These are phyloP conservation scores for Andrena dorsata DNA, from an alignment of 2,888 invertebrate species.

Conservation along the genomic window DNA sequence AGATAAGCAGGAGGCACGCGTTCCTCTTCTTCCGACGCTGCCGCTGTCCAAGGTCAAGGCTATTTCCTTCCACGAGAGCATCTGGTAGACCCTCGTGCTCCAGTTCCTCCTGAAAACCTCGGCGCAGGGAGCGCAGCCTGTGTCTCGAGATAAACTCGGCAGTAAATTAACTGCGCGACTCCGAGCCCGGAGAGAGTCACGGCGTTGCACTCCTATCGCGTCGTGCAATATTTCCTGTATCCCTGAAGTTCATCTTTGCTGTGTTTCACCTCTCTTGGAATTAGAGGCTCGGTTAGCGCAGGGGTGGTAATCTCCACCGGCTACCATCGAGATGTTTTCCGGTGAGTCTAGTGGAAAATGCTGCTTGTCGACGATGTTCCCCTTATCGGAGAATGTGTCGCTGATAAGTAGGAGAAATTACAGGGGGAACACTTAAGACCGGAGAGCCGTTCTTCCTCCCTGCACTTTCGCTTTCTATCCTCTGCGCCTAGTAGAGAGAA, in stretches of 20 bases:
- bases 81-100: conserved; percentile 49
- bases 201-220: no score
- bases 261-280: not conserved
- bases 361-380: conserved; percentile 46
- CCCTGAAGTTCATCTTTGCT: not conserved
- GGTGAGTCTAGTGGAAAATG: conserved; percentile 51
- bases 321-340: conserved; percentile 39
- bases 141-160: conserved; percentile 1
- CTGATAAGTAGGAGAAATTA: conserved; percentile 55
- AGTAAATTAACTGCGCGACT: conserved; percentile 14
- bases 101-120: conserved; percentile 44
- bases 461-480: conserved; percentile 17
- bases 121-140: conserved; percentile 16
- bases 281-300: conserved; percentile 9
- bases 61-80: conserved; percentile 52
- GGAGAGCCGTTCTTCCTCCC: conserved; percentile 18
- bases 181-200: not conserved
- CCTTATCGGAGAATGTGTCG: conserved; percentile 59
- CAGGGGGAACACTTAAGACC: conserved; percentile 51
- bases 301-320: conserved; percentile 30
- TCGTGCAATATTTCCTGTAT: not conserved
- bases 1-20: conserved; percentile 40
- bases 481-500: not conserved
- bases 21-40: conserved; percentile 32
- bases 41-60: conserved; percentile 67